phyloP scores from a whole-genome alignment of 2,797 vertebrate species.

The Alosa sapidissima region DNA sequence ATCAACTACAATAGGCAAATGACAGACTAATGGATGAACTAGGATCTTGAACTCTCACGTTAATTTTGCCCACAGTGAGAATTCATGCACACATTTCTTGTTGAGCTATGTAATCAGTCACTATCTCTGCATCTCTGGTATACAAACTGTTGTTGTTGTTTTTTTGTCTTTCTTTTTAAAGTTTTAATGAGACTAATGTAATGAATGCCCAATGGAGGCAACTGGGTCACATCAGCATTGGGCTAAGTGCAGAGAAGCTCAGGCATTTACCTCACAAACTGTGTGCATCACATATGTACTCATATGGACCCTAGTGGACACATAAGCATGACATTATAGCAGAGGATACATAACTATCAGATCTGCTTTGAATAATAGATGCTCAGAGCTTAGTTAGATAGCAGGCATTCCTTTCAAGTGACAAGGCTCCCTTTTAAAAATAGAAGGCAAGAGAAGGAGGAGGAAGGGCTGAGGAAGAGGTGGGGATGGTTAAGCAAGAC shows the following conservation, averaged over 20 bases:
- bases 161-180: conserved; percentile 14
- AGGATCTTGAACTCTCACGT: background rate
- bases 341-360: background rate
- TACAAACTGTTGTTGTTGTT: background rate
- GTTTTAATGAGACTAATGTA: conserved; percentile 6
- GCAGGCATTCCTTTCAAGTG: conserved; percentile 73
- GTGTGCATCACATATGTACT: background rate
- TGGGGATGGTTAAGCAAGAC: background rate
- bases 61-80: no score
- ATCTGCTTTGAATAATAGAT: conserved; percentile 69
- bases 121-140: background rate
- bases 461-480: background rate
- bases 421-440: conserved; percentile 67
- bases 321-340: background rate
- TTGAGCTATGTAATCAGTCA: background rate
- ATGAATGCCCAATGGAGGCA: background rate
- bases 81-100: no score
- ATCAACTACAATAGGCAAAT: background rate
- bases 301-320: background rate
- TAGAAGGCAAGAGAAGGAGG: background rate
- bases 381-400: conserved; percentile 67
- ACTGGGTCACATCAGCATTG: background rate
- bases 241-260: conserved; percentile 11
- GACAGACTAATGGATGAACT: background rate
- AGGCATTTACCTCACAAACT: background rate